These are phyloP conservation scores for Sialia sialis DNA, from an alignment of 2,113 vertebrate species.

Conservation along the genomic window DNA sequence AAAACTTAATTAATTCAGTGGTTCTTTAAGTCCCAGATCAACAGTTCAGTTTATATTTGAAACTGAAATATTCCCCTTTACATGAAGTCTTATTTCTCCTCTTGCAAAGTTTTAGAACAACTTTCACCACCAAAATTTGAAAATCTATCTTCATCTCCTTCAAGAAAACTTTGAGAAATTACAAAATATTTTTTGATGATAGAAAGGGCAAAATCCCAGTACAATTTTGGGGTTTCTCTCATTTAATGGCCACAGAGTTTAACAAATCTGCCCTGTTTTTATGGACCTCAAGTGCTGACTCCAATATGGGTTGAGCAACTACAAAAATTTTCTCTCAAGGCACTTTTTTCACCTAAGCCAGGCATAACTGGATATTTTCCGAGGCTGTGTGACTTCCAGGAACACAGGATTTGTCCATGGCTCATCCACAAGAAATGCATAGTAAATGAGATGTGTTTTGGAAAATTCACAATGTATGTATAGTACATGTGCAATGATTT, in stretches of 20 bases:
- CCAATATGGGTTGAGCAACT: background rate
- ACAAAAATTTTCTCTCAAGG: background rate
- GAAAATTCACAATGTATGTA: slow-evolving; percentile 20
- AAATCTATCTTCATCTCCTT: background rate
- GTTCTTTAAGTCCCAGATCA: background rate
- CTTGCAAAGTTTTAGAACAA: background rate
- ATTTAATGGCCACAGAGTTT: background rate
- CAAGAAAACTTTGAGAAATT: background rate
- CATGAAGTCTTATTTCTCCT: background rate
- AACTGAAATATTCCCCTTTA: background rate
- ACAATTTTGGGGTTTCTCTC: background rate
- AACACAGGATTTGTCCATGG: slow-evolving; percentile 8
- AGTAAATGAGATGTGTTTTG: slow-evolving; percentile 38
- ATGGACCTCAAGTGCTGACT: background rate
- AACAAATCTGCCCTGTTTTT: background rate
- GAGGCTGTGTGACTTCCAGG: background rate
- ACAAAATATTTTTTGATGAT: background rate
- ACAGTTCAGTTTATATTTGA: background rate
- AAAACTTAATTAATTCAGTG: background rate
- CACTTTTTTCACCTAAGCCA: slow-evolving; percentile 2
- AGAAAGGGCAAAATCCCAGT: background rate
- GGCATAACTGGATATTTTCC: slow-evolving; percentile 12
- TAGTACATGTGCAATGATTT: slow-evolving; percentile 34
- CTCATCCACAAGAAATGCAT: slow-evolving; percentile 30
- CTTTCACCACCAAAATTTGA: background rate